phyloP scores from a whole-genome alignment of 2,113 vertebrate genomes.

The Tretioscincus oriximinensis region DNA sequence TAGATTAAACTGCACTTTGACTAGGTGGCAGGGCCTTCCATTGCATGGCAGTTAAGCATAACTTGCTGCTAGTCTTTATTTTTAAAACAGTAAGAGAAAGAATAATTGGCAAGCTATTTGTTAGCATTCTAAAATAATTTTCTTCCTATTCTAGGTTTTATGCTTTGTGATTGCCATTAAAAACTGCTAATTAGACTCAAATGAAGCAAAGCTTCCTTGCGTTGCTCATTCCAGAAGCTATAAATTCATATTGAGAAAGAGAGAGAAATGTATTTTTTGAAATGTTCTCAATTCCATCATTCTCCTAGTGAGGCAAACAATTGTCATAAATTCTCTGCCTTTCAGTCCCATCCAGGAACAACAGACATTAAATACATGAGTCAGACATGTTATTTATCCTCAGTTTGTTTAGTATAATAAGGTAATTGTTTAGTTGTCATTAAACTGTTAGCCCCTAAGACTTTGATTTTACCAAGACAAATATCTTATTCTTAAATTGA shows the following conservation, averaged over 20 bases:
- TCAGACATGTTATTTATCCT: constrained; percentile 41
- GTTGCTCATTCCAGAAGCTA: constrained; percentile 35
- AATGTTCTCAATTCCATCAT: constrained; percentile 43
- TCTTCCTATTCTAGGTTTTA: constrained; percentile 33
- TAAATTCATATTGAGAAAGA: constrained; percentile 29
- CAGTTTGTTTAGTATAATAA: constrained; percentile 26
- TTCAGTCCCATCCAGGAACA: constrained; percentile 36
- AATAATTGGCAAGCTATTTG: constrained; percentile 27
- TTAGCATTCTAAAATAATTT: constrained; percentile 30
- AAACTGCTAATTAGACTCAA: constrained; percentile 30
- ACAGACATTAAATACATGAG: constrained; percentile 30
- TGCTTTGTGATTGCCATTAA: constrained; percentile 27
- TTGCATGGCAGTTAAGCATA: accelerated
- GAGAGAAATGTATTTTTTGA: constrained; percentile 22
- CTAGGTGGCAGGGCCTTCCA: background rate
- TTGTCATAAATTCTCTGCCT: constrained; percentile 33
- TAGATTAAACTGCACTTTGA: background rate
- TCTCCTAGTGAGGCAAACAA: constrained; percentile 41
- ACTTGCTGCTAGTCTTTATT: background rate
- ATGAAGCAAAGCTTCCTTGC: constrained; percentile 37
- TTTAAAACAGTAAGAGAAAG: constrained; percentile 13
- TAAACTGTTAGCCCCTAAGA: constrained; percentile 30
- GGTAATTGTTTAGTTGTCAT: constrained; percentile 18
- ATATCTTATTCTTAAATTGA: background rate
- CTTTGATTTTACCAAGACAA: constrained; percentile 26